Conservation (phyloP, 2,888 invertebrate species). For the Mythimna vitellina region DNA sequence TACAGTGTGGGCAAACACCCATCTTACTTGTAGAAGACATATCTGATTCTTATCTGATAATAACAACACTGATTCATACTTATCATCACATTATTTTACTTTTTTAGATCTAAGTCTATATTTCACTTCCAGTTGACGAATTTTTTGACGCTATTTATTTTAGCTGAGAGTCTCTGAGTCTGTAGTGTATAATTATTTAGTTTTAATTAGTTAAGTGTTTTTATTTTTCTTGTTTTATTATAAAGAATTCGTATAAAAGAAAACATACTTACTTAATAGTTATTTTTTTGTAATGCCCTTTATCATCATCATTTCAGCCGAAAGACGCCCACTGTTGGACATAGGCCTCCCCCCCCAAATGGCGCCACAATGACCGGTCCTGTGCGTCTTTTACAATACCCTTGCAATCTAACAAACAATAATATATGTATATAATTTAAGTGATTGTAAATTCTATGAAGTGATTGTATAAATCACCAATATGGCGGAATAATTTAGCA, state of each 20-base stretch:
- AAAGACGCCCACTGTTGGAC: too few species aligned
- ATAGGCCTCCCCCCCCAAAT: too few species aligned
- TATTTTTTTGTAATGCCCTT: constrained; percentile 22
- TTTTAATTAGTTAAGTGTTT: too few species aligned
- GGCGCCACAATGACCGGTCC: too few species aligned
- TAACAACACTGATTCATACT: constrained; percentile 39
- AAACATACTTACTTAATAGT: background rate
- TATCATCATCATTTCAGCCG: too few species aligned
- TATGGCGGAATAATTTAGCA: constrained; percentile 54
- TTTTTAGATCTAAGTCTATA: background rate
- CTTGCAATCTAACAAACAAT: constrained; percentile 31
- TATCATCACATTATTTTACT: constrained; percentile 17
- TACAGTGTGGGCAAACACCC: constrained; percentile 41
- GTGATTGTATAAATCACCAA: constrained; percentile 50
- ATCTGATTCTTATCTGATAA: constrained; percentile 54
- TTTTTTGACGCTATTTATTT: too few species aligned
- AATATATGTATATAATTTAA: constrained; percentile 24
- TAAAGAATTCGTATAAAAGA: too few species aligned
- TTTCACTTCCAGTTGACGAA: too few species aligned
- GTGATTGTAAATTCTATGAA: constrained; percentile 44
- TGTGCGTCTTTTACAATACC: constrained; percentile 33
- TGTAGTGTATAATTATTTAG: too few species aligned
- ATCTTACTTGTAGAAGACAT: constrained; percentile 34
- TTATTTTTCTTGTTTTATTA: too few species aligned
- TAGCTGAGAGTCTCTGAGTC: too few species aligned